These are phyloP conservation scores for Cynocephalus volans DNA, from an alignment of 2,113 vertebrate species.

Conservation along the genomic window DNA sequence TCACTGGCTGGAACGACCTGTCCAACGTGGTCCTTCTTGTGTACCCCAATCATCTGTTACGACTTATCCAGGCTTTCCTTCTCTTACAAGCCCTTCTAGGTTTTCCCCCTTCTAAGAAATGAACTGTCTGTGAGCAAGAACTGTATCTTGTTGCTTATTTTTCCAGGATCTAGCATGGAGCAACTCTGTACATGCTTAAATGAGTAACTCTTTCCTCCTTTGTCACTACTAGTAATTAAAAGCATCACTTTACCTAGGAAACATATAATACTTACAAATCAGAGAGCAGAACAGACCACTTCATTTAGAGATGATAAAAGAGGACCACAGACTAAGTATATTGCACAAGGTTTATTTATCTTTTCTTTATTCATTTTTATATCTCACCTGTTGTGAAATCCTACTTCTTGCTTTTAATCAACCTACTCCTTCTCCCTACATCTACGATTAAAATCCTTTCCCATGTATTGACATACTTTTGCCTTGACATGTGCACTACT, in stretches of 20 bases:
- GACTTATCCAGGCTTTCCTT: background rate
- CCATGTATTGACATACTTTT: background rate
- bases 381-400: background rate
- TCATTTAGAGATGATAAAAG: constrained; percentile 10
- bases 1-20: background rate
- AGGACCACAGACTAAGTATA: background rate
- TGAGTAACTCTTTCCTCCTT: background rate
- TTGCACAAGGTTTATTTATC: background rate
- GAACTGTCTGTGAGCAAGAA: background rate
- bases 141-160: no score
- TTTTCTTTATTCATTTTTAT: background rate
- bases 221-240: background rate
- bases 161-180: background rate
- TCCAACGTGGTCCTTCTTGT: background rate
- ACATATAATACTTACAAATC: background rate
- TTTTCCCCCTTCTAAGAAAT: background rate
- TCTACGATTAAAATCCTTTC: background rate
- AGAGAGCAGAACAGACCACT: background rate
- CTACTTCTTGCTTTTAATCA: background rate
- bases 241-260: background rate
- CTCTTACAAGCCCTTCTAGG: no score
- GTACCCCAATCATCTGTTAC: background rate
- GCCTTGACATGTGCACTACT: background rate
- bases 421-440: background rate
- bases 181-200: background rate